These are phyloP conservation scores for Capromys pilorides DNA, from an alignment of 2,797 vertebrate genomes.

Conservation along the genomic window DNA sequence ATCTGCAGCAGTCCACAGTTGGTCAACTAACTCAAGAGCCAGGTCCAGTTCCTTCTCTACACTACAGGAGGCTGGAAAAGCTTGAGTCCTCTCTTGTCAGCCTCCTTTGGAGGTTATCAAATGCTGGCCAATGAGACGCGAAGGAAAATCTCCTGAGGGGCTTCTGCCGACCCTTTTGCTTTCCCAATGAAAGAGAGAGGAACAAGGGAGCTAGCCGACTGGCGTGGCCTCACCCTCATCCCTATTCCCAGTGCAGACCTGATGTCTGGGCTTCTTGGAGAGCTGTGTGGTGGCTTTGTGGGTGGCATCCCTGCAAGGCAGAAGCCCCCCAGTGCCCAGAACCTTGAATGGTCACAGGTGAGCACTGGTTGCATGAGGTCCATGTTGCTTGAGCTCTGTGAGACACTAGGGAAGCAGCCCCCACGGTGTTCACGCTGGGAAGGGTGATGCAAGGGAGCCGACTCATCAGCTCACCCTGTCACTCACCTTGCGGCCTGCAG, in stretches of 20 bases:
- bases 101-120: background rate
- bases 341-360: background rate
- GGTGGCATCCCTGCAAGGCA: background rate
- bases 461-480: background rate
- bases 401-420: background rate
- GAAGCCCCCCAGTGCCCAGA: background rate
- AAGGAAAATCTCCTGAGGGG: background rate
- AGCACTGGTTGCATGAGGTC: background rate
- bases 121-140: background rate
- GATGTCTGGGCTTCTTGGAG: background rate
- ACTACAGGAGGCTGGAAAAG: background rate
- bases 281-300: background rate
- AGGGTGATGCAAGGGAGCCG: background rate
- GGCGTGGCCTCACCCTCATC: background rate
- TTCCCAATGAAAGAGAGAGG: background rate
- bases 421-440: background rate
- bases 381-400: background rate
- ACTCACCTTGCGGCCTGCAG: background rate
- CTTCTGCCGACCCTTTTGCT: constrained; percentile 1
- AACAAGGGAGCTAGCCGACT: background rate
- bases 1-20: background rate
- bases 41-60: background rate
- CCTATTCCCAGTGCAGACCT: background rate
- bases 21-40: background rate
- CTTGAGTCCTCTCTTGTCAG: background rate